Conservation (phyloP, 1,140 invertebrate species). For the Helicoverpa armigera region DNA sequence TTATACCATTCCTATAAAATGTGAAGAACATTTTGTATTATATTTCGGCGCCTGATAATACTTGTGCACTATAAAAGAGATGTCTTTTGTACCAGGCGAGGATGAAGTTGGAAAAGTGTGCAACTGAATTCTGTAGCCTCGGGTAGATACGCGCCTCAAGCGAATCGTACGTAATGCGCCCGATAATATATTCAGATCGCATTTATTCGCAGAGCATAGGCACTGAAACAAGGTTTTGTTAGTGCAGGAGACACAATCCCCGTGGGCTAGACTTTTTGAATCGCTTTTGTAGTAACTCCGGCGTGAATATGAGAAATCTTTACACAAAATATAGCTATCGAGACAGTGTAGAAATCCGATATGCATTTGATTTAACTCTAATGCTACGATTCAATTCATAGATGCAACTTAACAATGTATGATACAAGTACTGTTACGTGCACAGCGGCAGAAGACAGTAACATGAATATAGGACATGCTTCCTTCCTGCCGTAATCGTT, state of each 20-base stretch:
- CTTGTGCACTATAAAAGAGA: slow-evolving; percentile 49
- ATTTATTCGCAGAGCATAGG: slow-evolving; percentile 79
- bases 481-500: slow-evolving; percentile 38
- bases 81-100: slow-evolving; percentile 63
- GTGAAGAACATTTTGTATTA: slow-evolving; percentile 43
- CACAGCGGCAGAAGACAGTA: slow-evolving; percentile 1
- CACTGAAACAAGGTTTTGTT: slow-evolving; percentile 80
- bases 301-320: slow-evolving; percentile 52
- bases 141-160: slow-evolving; percentile 71
- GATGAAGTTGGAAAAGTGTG: slow-evolving; percentile 77
- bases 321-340: slow-evolving; percentile 25
- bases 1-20: slow-evolving; percentile 40
- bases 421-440: slow-evolving; percentile 19
- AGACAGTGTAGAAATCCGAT: slow-evolving; percentile 21
- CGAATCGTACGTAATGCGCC: slow-evolving; percentile 79
- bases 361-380: slow-evolving; percentile 20
- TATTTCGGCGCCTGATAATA: slow-evolving; percentile 52
- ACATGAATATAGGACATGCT: slow-evolving; percentile 32
- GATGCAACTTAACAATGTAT: neutral
- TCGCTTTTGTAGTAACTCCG: slow-evolving; percentile 58
- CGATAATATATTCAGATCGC: slow-evolving; percentile 83
- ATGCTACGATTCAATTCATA: neutral
- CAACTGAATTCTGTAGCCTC: slow-evolving; percentile 73
- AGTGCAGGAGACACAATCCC: slow-evolving; percentile 71
- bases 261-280: slow-evolving; percentile 66